Evolutionary conservation across 2,113 vertebrate species (phyloP), one percentile per base, ranked within the genome.

Genomic region (Sinocyclocheilus anophthalmus): DNA sequence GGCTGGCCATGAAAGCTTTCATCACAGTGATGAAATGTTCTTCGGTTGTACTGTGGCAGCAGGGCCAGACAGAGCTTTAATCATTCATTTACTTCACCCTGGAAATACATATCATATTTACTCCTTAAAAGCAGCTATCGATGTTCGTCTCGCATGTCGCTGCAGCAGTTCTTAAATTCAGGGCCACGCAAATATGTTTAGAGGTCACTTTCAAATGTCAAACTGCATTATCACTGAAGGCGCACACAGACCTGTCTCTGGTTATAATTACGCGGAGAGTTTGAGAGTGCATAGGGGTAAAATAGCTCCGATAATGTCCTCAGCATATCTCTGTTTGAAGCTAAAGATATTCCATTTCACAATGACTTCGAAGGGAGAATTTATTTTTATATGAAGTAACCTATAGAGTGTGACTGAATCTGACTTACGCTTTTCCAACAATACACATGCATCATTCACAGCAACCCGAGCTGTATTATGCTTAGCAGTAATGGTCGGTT

Each of bases 51-150:
- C 78, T 61, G 81, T 59, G 77, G 75, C 81, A 86, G 9, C 81
- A 77, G 45, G 70, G 72, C 78, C 70, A 81, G 83, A 55, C 81
- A 65, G 61, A 33, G 67, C 85, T 90, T 86, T 84, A 86, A 87
- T 87, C 83, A 87, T 87, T 87, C 65, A 85, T 88, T 88, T 83
- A 86, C 33, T 65, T 61, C 89, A 84, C 75, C 50, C 73, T 72
- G 80, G 75, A 59, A 81, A 90, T 84, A 84, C 76, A 84, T 87
- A 90, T 90, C 89, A 85, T 87, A 87, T 88, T 88, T 77, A 87
- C 86, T 85, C 57, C 87, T 85, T 87, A 83, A 87, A 90, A 84
- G 83, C 65, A 65, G 42, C 37, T 75, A 90, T 85, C 82, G 85
- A 90, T 88, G 82, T 88, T 88, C 57, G 55, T 85, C 87, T 90